Evolutionary conservation across 2,113 vertebrate species (phyloP).

Genomic region (Felis chaus): DNA sequence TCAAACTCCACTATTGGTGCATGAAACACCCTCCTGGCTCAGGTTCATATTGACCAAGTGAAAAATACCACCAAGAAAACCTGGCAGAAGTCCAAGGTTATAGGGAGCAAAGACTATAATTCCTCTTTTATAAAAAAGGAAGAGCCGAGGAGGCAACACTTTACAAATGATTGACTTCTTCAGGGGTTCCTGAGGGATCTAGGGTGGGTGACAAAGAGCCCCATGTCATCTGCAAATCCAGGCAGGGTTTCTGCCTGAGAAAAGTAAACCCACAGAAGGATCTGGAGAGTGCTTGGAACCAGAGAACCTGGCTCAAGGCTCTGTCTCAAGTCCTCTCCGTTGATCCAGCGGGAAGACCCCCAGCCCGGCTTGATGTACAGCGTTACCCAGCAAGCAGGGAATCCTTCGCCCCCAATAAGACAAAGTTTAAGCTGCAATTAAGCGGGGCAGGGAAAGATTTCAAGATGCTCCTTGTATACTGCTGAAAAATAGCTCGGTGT

Average conservation of each 20-base stretch:
- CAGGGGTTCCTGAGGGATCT: neutral
- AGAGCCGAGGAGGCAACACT: neutral
- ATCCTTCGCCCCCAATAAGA: neutral
- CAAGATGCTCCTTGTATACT: neutral
- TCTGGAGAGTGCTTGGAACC: conserved; percentile 19
- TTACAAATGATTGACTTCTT: neutral
- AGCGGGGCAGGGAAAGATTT: neutral
- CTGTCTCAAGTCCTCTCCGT: neutral
- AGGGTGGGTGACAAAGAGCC: conserved; percentile 32
- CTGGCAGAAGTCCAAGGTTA: neutral
- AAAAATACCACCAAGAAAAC: neutral
- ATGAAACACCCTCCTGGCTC: neutral
- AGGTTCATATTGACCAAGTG: neutral
- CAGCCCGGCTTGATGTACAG: neutral
- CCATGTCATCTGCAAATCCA: conserved; percentile 37
- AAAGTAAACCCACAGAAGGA: conserved; percentile 33
- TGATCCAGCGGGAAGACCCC: neutral
- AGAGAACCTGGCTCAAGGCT: conserved; percentile 35
- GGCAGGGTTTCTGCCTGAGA: conserved; percentile 57
- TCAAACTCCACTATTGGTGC: neutral
- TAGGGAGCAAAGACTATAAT: accelerated
- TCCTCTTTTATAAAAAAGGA: neutral
- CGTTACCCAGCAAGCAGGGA: neutral
- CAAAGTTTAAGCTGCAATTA: conserved; percentile 28
- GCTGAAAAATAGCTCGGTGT: neutral